Conservation (phyloP, 2,797 vertebrate species). For the Sarcoramphus papa region DNA sequence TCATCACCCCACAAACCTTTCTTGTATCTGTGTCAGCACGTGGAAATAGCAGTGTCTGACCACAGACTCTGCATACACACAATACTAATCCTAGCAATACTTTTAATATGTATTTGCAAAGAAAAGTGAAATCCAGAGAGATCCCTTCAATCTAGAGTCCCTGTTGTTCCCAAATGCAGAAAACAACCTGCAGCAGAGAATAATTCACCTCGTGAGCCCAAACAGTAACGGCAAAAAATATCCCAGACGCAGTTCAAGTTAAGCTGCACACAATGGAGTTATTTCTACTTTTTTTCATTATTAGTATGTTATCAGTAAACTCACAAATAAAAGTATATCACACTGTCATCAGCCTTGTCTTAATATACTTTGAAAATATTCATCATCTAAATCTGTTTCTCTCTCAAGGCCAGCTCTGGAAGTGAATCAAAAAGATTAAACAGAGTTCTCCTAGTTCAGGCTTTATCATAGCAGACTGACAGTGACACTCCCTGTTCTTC, state of each 20-base stretch:
- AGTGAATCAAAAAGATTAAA: constrained; percentile 9
- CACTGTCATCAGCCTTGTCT: background rate
- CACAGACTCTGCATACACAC: rapidly evolving
- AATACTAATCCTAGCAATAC: background rate
- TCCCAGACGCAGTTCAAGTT: background rate
- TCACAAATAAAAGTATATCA: background rate
- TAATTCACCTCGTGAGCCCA: background rate
- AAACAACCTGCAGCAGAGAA: background rate
- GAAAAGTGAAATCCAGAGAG: background rate
- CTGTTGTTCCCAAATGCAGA: background rate
- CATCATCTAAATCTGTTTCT: background rate
- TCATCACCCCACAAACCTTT: background rate
- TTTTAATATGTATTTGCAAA: background rate
- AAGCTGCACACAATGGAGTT: background rate
- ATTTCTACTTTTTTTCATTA: background rate
- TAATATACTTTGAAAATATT: background rate
- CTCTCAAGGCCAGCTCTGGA: background rate
- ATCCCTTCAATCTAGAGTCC: background rate
- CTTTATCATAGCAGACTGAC: background rate
- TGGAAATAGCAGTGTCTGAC: background rate
- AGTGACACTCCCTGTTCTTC: background rate
- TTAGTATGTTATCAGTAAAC: background rate
- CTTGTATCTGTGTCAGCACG: background rate
- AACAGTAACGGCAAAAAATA: background rate
- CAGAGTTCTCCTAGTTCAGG: background rate